Base-by-base conservation (phyloP, 2,888 invertebrate genomes). In the Halictus quadricinctus region DNA sequence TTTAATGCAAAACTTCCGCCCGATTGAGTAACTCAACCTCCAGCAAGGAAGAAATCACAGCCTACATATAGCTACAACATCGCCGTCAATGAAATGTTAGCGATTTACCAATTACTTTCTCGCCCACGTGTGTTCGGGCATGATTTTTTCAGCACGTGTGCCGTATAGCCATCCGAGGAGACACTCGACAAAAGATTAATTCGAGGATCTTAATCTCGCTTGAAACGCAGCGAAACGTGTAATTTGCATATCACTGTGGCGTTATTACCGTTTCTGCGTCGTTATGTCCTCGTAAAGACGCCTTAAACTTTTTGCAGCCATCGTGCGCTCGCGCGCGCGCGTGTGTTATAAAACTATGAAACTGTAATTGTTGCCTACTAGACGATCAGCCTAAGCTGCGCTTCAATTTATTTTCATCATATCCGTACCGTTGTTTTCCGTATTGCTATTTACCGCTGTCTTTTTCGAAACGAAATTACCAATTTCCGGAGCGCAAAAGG, bases 201-300 rank as follows among this genome's bases (percentile, higher is more conserved):
- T 66, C 66, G 66, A 36, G 25, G 36, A 66, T 66, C 66, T 25
- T 15, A 29, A 66, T 66, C 29, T 66, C 66, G 25, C 7, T 8
- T 15, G 36, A 8, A 66, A 66, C 36, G 29, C 29, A 25, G 25
- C 3, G 60, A 25, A 60, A 60, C 66, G 66, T 29, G 36, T 66
- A 66, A 36, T 66, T 66, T 66, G 15, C 66, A 36, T 66, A 36
- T 66, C 25, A 66, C 36, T 18, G 66, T 66, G 66, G 66, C 60
- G 60, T 60, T 60, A 60, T 60, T 60, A 25, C 25, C 60, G 60
- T 60, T 25, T 25, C 60, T 60, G 60, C 25, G 60, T 60, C 60
- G 60, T 25, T 60, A 60, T 13, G 60, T 60, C 5, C 25, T 60
- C 60, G 4, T 60, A 60, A 60, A 60, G 25, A 60, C 60, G 60